Evolutionary conservation across 2,113 vertebrate species (phyloP), one percentile per base, ranked within the genome.

Genomic region (Oceanites oceanicus): DNA sequence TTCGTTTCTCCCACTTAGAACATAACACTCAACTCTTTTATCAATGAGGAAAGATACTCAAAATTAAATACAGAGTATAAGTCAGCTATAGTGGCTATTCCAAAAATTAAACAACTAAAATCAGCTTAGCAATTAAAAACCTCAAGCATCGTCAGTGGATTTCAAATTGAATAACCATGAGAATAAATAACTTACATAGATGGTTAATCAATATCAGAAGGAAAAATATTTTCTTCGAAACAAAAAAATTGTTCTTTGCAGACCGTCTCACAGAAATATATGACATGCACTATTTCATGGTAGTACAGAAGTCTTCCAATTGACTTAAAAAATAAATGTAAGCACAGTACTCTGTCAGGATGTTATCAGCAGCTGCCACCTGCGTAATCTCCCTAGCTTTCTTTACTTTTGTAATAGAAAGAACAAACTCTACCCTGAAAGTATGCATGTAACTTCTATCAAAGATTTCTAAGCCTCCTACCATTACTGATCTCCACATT

Each of bases 341-440:
- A 90, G 55, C 52, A 59, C 55, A 70, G 85, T 34, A 53, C 40
- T 63, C 29, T 38, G 38, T 47, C 67, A 80, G 85, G 55, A n/a
- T 50, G 68, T 81, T 92, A 90, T 67, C 90, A 88, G 82, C 27
- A 88, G 79, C 81, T 86, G 76, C 61, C 88, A 96, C 90, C 72
- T 90, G 90, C 44, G 78, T 89, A 47, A 89, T 36, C 72, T 88
- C 55, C 66, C 88, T n/a, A 68, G 68, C 52, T 78, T 90, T 53
- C 91, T 90, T 93, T 88, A 70, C 47, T 62, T 62, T 42, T 71
- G 72, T 38, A 68, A 50, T 11, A 90, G 49, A 70, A 83, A 55
- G 80, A 93, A 76, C 50, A 90, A 94, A 86, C 65, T 72, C 70
- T 86, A 36, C 40, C 44, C 34, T 74, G 74, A 83, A 82, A 87